These are phyloP conservation scores for Gadopsis bispinosus DNA, from an alignment of 2,797 vertebrate species.

Conservation along the genomic window DNA sequence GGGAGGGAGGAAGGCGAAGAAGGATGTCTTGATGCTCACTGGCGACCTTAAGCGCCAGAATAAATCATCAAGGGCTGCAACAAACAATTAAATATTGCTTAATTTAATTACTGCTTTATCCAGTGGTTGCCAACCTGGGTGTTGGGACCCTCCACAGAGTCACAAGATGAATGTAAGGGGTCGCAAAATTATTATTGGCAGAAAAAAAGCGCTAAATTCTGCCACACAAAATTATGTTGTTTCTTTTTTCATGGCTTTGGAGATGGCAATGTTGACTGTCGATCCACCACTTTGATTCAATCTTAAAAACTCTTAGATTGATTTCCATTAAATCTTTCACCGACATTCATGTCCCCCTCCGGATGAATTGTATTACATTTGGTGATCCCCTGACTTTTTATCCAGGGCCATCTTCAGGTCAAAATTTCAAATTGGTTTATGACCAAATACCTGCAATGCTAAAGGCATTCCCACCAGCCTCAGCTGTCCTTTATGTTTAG, in stretches of 20 bases:
- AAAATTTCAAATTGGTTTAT: not conserved
- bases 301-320: not conserved
- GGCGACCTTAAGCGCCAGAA: slow-evolving; percentile 20
- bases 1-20: not conserved
- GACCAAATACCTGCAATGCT: not conserved
- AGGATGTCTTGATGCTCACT: slow-evolving; percentile 1
- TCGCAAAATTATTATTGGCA: not conserved
- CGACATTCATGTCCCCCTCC: not conserved
- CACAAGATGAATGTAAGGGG: not conserved
- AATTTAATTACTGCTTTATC: not conserved
- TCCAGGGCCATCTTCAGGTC: not conserved
- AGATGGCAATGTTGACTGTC: not conserved
- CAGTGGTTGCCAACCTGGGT: not conserved
- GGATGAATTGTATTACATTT: not conserved
- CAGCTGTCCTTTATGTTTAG: not conserved
- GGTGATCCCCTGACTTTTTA: not conserved
- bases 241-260: not conserved
- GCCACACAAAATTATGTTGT: not conserved
- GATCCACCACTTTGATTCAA: too few species aligned
- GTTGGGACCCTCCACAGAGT: not conserved
- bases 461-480: not conserved
- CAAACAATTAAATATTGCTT: not conserved
- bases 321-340: not conserved
- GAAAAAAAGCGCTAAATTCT: not conserved
- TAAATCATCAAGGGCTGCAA: slow-evolving; percentile 26